phyloP scores from a whole-genome alignment of 2,113 vertebrate genomes.

The Amazona vittata region DNA sequence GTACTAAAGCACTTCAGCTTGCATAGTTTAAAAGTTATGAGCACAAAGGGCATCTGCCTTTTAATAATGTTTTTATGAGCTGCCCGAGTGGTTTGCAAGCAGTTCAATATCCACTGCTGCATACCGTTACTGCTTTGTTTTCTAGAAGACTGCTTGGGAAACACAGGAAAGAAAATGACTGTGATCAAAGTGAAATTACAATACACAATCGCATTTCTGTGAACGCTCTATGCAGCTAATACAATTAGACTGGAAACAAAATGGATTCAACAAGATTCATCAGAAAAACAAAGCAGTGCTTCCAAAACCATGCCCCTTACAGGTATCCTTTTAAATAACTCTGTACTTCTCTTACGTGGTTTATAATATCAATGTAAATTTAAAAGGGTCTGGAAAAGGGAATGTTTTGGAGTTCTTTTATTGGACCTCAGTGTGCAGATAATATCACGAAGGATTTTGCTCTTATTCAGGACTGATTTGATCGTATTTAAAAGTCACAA shows the following conservation, averaged over 20 bases:
- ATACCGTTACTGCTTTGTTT: slow-evolving; percentile 1
- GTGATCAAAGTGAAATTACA: slow-evolving; percentile 54
- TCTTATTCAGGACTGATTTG: not conserved
- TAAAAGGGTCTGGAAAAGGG: not conserved
- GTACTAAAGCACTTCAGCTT: not conserved
- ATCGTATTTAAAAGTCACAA: not conserved
- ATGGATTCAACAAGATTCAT: not conserved
- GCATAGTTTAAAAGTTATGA: not conserved
- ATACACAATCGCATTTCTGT: not conserved
- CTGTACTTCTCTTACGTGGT: not conserved
- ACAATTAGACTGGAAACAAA: not conserved
- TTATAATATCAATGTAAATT: not conserved
- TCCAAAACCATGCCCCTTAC: not conserved
- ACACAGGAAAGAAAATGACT: slow-evolving; percentile 33
- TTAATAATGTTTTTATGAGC: slow-evolving; percentile 53
- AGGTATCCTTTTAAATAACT: not conserved
- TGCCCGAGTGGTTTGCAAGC: slow-evolving; percentile 10
- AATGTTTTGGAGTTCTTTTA: not conserved
- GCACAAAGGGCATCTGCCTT: slow-evolving; percentile 46
- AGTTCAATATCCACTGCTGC: slow-evolving; percentile 11
- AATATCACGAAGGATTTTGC: not conserved
- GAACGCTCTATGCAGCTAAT: not conserved
- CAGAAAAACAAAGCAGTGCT: not conserved
- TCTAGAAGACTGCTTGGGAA: not conserved
- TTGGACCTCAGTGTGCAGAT: not conserved